Conservation (phyloP, 2,113 vertebrate species). For the Nipponia nippon region DNA sequence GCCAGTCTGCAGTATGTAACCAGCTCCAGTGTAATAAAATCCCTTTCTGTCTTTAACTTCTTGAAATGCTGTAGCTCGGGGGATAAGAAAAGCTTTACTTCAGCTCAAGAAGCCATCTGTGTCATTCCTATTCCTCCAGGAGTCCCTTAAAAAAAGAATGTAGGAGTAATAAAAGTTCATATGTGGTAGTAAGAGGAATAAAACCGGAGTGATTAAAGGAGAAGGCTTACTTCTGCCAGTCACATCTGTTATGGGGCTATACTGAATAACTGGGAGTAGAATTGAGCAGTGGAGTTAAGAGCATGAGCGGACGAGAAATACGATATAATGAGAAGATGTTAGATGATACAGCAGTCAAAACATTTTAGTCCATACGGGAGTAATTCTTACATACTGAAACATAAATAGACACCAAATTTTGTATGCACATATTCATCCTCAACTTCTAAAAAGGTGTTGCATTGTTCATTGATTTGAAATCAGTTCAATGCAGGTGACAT, state of each 20-base stretch:
- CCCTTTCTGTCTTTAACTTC: neutral
- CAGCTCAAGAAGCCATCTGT: neutral
- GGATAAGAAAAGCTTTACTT: neutral
- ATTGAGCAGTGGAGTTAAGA: neutral
- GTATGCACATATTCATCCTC: rapidly evolving
- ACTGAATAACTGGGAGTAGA: neutral
- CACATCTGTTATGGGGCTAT: neutral
- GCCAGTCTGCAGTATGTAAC: neutral
- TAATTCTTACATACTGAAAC: neutral
- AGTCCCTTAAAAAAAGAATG: neutral
- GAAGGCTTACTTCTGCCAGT: neutral
- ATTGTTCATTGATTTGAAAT: neutral
- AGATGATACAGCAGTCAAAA: neutral
- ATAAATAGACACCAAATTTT: neutral
- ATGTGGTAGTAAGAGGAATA: neutral
- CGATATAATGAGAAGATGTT: neutral
- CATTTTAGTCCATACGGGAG: neutral
- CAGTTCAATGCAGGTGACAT: neutral
- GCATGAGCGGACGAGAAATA: neutral
- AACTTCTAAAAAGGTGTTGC: neutral
- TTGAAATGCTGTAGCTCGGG: neutral
- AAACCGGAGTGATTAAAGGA: neutral
- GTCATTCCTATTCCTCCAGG: neutral
- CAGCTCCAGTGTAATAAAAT: neutral
- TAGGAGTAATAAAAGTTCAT: neutral